Base-by-base conservation (phyloP, 1,140 invertebrate genomes). In the Theocolax elegans region DNA sequence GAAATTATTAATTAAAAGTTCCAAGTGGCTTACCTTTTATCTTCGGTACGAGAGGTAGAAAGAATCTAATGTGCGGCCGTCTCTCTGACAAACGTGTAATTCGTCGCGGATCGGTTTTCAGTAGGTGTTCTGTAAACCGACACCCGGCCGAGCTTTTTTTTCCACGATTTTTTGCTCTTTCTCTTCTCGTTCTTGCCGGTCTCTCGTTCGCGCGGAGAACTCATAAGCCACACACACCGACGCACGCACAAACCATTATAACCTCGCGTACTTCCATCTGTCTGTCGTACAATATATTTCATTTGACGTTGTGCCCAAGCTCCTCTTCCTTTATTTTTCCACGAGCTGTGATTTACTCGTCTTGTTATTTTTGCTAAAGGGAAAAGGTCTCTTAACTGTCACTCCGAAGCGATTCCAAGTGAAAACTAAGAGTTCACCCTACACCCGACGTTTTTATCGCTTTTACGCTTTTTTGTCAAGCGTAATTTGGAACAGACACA, bases 61-160 rank as follows among this genome's bases (percentile, higher is more conserved):
- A 31, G 65, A 60, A 51, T 23, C 38, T 62, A 62, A 69, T 69
- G 67, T 62, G 48, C 42, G 51, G 19, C 27, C 53, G 53, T 56
- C 48, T 48, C 65, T 63, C 49, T 44, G 75, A 72, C 75, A 74
- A 77, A 76, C 74, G 73, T 70, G 64, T 58, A 74, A 80, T 80
- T 80, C 67, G 77, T 76, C 60, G 66, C 77, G 76, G 76, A 75
- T 80, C 79, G 75, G 76, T 77, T 79, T 80, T 79, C 76, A 77
- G 76, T 77, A 77, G 68, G 75, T 79, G 74, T 72, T 76, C 71
- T 77, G 77, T 75, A 79, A 80, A 75, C 74, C 75, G 75, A 80
- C 74, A 79, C 79, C 68, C 56, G 21, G n/a, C 35, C 35, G 17
- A 29, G 12, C 49, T 38, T 27, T 17, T 31, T 68, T 40, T 40